Conservation (phyloP, 2,113 vertebrate genomes). For the Aix galericulata region DNA sequence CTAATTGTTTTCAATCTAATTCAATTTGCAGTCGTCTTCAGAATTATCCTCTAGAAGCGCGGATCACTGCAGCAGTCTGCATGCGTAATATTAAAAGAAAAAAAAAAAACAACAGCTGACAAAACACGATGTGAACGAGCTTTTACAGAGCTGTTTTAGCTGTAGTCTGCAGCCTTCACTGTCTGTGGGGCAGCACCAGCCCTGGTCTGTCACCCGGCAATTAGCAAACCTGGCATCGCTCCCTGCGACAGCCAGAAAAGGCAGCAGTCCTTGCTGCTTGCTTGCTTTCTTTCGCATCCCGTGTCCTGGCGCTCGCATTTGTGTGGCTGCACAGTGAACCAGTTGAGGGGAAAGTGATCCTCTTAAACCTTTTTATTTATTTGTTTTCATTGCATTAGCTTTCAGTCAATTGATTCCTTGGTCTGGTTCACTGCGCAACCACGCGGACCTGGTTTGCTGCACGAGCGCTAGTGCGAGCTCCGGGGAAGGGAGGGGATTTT, state of each 20-base stretch:
- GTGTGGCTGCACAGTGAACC: background rate
- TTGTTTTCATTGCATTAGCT: constrained; percentile 40
- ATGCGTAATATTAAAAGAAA: background rate
- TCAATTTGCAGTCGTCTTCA: background rate
- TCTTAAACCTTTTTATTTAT: constrained; percentile 39
- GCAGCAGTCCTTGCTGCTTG: background rate
- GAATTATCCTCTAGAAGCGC: background rate
- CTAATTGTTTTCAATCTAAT: background rate
- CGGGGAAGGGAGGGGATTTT: background rate
- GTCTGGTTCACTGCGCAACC: background rate
- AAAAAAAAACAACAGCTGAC: background rate
- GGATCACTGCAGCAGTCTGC: background rate
- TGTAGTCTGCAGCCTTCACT: background rate
- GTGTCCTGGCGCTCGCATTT: background rate
- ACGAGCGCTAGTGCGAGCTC: accelerated
- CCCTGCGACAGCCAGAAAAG: background rate
- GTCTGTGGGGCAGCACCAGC: background rate
- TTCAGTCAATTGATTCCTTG: background rate
- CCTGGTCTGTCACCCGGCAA: background rate
- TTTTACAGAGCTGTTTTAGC: background rate
- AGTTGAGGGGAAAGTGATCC: background rate
- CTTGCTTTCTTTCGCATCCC: background rate
- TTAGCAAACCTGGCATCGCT: background rate
- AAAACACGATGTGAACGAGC: background rate
- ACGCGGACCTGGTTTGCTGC: background rate